These are phyloP conservation scores for Platyrinchus mystaceus DNA, from an alignment of 2,797 vertebrate species.

Conservation along the genomic window DNA sequence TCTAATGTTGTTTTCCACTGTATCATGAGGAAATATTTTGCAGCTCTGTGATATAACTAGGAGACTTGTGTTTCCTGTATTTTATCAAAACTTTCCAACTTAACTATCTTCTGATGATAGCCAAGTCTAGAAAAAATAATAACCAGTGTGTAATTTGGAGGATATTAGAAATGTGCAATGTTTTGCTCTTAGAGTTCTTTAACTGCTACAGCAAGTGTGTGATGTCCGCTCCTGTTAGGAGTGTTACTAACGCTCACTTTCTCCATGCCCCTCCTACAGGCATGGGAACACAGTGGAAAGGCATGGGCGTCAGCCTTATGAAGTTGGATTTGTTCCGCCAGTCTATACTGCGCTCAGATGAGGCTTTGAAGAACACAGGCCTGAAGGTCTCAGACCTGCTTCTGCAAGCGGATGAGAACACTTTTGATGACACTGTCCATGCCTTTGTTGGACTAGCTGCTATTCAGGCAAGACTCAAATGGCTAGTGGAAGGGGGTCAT, in stretches of 20 bases:
- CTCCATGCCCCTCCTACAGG: slow-evolving; percentile 72
- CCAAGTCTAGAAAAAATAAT: background rate
- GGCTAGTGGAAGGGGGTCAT: background rate
- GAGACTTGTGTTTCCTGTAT: background rate
- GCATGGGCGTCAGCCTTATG: slow-evolving; percentile 95
- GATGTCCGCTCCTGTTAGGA: background rate
- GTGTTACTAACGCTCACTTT: background rate
- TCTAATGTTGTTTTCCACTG: background rate
- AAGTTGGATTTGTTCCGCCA: slow-evolving; percentile 83
- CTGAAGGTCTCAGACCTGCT: slow-evolving; percentile 88
- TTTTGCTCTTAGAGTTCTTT: background rate
- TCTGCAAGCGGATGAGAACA: slow-evolving; percentile 81
- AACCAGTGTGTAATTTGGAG: background rate
- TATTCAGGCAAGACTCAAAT: slow-evolving; percentile 83
- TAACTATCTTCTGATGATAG: background rate
- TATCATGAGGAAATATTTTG: background rate
- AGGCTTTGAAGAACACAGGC: slow-evolving; percentile 83
- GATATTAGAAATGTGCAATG: background rate
- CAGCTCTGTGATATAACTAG: background rate
- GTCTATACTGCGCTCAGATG: slow-evolving; percentile 88
- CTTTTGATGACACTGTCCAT: slow-evolving; percentile 88
- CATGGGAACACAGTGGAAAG: slow-evolving; percentile 95
- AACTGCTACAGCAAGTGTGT: background rate
- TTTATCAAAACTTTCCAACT: background rate
- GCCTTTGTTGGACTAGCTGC: slow-evolving; percentile 94